Conservation (phyloP, 2,113 vertebrate species). For the Syrmaticus mikado region DNA sequence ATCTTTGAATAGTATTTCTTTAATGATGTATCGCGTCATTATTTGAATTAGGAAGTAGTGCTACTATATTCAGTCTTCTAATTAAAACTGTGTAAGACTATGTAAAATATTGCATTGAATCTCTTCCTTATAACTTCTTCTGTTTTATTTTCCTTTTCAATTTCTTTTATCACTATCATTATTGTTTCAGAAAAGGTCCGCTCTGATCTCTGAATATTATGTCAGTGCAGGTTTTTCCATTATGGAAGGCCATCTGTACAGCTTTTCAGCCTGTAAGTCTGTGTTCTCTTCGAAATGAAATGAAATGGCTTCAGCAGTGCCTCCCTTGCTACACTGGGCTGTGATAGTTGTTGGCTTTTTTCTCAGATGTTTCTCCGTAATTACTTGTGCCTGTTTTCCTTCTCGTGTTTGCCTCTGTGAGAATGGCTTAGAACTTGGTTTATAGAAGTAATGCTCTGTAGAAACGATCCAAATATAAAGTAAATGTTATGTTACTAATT, state of each 20-base stretch:
- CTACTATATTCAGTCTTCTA: not conserved
- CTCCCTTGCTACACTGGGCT: not conserved
- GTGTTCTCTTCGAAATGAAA: not conserved
- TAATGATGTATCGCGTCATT: not conserved
- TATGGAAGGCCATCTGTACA: slow-evolving; percentile 2
- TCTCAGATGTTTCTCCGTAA: slow-evolving; percentile 3
- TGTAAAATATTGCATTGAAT: not conserved
- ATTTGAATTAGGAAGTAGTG: not conserved
- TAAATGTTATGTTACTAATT: slow-evolving; percentile 11
- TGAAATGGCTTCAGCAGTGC: not conserved
- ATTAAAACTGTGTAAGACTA: not conserved
- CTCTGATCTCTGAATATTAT: not conserved
- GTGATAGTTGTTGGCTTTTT: not conserved
- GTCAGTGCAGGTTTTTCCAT: not conserved
- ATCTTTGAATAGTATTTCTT: not conserved
- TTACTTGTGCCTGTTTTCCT: slow-evolving; percentile 27
- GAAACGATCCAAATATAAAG: not conserved
- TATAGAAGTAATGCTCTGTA: not conserved
- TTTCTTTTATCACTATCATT: not conserved
- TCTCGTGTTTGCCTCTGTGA: not conserved
- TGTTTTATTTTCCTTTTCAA: not conserved
- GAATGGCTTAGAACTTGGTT: not conserved
- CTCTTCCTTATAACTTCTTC: not conserved
- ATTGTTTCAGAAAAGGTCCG: not conserved
- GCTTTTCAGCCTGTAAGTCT: slow-evolving; percentile 14